Base-by-base conservation (phyloP, 2,113 vertebrate species). In the Perca flavescens region DNA sequence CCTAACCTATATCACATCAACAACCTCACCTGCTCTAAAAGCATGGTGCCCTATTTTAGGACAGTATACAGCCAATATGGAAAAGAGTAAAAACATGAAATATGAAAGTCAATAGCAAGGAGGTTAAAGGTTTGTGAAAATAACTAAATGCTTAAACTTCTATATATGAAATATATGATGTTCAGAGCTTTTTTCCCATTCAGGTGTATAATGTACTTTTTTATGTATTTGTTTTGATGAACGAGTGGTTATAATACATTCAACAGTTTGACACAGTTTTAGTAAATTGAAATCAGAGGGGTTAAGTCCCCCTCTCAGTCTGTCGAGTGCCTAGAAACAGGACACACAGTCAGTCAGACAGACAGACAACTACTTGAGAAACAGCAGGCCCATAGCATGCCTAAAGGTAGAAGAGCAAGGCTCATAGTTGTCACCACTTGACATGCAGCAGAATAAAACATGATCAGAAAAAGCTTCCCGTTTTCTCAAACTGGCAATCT, bases 371-470 rank as follows among this genome's bases (percentile, higher is more conserved):
- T 89, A 82, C 82, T 86, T 74, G 80, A 91, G 74, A 81, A 88
- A 88, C 85, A 91, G 91, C 92, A 88, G 90, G 84, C 88, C 90
- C 87, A 88, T 54, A 92, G 93, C 95, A 96, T 95, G 94, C 95
- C 94, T 93, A 78, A 76, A 89, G 79, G 54, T 88, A 82, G 84
- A 86, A 86, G 88, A 95, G 94, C 95, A 93, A 94, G 92, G 89
- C 90, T 88, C 82, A 73, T 65, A 84, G 86, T 87, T 70, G 87
- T 91, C 92, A 89, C 80, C 91, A 92, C 89, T 90, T 47, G 66
- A 93, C 95, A 96, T 96, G 95, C 95, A 96, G 92, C 92, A 93
- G 83, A 91, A 83, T 84, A 77, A 85, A 85, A 91, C 72, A 92
- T 75, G 82, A 88, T 85, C n/a, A 78, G 90, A 86, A 81, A 86